A percentile compares a stretch with the other conserved stretches of the same genome.
Conservation (phyloP, 2,113 vertebrate genomes). For the Pogona vitticeps region DNA sequence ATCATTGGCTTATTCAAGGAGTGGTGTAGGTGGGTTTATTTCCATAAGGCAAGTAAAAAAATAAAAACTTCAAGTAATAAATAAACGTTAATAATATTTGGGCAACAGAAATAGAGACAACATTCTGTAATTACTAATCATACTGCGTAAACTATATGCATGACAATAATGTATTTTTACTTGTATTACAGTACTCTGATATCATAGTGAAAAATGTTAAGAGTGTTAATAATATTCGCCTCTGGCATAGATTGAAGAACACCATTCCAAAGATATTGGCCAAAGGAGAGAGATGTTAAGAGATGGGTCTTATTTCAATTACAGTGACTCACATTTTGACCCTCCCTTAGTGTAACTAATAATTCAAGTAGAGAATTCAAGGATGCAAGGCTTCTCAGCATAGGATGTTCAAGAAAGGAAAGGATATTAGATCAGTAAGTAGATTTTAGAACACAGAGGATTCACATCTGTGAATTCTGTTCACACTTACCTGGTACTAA, state of each 20-base stretch:
- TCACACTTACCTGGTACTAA: too few species aligned
- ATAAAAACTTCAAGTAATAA: not conserved
- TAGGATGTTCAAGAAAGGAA: too few species aligned
- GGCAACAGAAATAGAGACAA: not conserved
- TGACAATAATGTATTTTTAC: not conserved
- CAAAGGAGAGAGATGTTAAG: too few species aligned
- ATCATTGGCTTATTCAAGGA: too few species aligned
- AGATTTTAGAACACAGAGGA: not conserved
- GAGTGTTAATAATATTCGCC: not conserved
- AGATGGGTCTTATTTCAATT: not conserved
- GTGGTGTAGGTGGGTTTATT: not conserved
- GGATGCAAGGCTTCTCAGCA: not conserved
- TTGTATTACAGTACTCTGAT: not conserved
- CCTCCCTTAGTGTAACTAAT: not conserved
- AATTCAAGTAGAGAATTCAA: not conserved
- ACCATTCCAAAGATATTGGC: not conserved
- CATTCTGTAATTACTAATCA: not conserved
- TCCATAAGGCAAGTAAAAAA: not conserved
- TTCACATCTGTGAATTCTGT: too few species aligned
- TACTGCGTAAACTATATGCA: constrained; percentile 1
- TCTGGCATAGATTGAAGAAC: not conserved
- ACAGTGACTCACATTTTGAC: not conserved
- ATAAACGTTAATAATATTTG: constrained; percentile 4
- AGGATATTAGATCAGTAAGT: too few species aligned
- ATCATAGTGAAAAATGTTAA: not conserved